Evolutionary conservation across 2,113 vertebrate genomes (phyloP), one percentile per base, ranked within the genome.

Genomic region (Anarrhichthys ocellatus): DNA sequence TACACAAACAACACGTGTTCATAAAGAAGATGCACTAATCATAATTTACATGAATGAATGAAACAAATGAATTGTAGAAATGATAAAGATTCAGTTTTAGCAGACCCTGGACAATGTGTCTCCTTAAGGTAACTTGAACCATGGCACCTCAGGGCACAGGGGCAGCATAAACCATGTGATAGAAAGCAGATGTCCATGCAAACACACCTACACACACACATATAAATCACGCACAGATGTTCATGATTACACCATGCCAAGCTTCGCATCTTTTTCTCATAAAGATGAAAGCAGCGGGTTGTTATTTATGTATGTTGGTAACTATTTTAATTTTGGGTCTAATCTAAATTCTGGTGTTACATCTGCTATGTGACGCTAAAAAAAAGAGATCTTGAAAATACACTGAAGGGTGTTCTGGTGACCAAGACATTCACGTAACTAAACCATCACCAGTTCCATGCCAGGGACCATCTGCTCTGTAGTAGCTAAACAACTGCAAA

Each of bases 161-260:
- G 82, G 80, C 84, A 82, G 54, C 76, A 76, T 48, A 76, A 90
- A 81, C 65, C 78, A 72, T 70, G 68, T 38, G 29, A 93, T 79
- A 71, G 63, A 87, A 95, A 93, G 76, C 93, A 95, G 91, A 95
- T 94, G 94, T 90, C 27, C 38, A 61, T 13, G 46, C 61, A 81
- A 70, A 75, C 70, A 59, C 54, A 64, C 59, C 71, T 22, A 58
- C 70, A 27, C 27, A 50, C 72, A 68, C 42, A 63, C 32, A 80
- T 29, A 68, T 10, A 78, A 61, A 82, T 69, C 67, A 82, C 8
- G 1, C 75, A 81, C 86, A 88, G 73, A 87, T 92, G 91, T 89
- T 85, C 5, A 71, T 61, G 54, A 76, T 89, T 86, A 48, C 36
- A 69, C 78, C 77, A 81, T 18, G n/a, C 61, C 7, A 15, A 62